Evolutionary conservation across 2,888 invertebrate species (phyloP).

Genomic region (Athripsodes cinereus): DNA sequence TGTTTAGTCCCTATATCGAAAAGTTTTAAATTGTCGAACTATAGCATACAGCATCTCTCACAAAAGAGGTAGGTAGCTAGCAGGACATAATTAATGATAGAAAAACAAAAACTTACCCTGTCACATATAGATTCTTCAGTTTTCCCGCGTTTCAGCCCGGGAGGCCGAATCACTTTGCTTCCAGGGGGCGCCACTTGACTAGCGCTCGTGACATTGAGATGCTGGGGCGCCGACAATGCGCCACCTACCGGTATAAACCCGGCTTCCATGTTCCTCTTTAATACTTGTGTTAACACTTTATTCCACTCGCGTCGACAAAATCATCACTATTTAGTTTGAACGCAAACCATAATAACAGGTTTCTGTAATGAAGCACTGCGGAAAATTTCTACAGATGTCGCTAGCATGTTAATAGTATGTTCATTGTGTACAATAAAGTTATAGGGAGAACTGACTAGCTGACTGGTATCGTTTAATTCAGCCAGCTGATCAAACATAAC

Average conservation of each 20-base stretch:
- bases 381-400: not conserved
- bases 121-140: conserved; percentile 70
- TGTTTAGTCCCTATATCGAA: too few species aligned
- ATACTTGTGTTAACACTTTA: not conserved
- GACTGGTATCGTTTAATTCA: not conserved
- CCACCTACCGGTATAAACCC: conserved; percentile 43
- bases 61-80: too few species aligned
- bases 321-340: not conserved
- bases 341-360: not conserved
- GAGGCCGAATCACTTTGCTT: conserved; percentile 67
- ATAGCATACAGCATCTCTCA: too few species aligned
- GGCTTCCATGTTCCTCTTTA: conserved; percentile 39
- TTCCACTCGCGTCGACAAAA: not conserved
- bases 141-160: conserved; percentile 72
- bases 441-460: not conserved
- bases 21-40: too few species aligned
- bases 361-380: not conserved
- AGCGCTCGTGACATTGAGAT: conserved; percentile 30
- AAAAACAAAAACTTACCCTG: conserved; percentile 61
- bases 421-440: not conserved
- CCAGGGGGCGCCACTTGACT: conserved; percentile 38
- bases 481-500: not conserved
- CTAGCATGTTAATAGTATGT: not conserved
- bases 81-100: too few species aligned
- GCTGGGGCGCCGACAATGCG: conserved; percentile 28